Evolutionary conservation across 2,797 vertebrate species (phyloP).

Genomic region (Basileuterus tristriatus): DNA sequence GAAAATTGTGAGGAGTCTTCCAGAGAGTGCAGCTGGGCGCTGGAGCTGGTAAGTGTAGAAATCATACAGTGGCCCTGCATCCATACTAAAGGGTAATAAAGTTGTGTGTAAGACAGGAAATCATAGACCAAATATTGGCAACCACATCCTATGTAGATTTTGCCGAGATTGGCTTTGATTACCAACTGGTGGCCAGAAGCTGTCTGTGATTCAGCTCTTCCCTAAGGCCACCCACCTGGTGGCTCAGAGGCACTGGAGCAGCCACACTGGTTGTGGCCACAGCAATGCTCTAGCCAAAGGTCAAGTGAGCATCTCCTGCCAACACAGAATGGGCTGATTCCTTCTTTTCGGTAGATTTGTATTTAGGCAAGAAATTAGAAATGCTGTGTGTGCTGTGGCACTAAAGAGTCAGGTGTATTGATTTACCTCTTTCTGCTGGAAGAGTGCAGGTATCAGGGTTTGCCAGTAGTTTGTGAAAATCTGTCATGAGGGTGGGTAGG

Average conservation of each 20-base stretch:
- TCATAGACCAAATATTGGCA: background rate
- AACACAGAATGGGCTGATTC: background rate
- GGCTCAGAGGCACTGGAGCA: background rate
- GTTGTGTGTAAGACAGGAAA: background rate
- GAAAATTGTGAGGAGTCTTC: background rate
- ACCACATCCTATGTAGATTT: background rate
- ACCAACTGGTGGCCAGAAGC: background rate
- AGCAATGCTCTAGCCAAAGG: background rate
- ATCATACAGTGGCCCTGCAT: background rate
- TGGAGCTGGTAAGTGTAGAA: background rate
- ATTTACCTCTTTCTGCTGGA: background rate
- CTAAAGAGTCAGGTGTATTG: fast-evolving
- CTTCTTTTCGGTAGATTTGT: fast-evolving
- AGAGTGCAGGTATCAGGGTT: background rate
- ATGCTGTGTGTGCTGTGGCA: too few relatives aligned
- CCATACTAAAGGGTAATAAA: background rate
- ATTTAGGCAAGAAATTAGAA: background rate
- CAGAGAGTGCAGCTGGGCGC: background rate
- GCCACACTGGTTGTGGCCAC: background rate
- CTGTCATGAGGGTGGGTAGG: background rate
- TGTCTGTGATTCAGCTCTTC: background rate
- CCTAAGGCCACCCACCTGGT: background rate
- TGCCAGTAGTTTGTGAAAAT: background rate
- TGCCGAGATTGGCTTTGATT: background rate
- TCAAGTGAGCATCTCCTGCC: background rate